Evolutionary conservation across 2,113 vertebrate genomes (phyloP).

Genomic region (Elgaria multicarinata): DNA sequence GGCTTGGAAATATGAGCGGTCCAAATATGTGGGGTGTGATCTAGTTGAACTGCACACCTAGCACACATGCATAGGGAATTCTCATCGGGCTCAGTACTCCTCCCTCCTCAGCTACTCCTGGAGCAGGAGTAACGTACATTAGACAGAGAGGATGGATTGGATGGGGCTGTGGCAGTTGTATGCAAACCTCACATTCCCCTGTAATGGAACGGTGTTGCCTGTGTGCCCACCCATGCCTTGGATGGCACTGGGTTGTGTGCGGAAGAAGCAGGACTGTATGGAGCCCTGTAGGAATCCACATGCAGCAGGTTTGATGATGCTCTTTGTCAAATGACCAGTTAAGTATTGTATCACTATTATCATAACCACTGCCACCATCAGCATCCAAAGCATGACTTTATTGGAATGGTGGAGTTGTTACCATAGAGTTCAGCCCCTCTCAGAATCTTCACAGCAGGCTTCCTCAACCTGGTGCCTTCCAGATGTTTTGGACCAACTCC

Average conservation of each 20-base stretch:
- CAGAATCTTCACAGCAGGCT: background rate
- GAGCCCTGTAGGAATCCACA: background rate
- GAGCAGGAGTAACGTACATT: background rate
- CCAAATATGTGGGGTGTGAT: conserved; percentile 7
- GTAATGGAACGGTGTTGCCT: too few species aligned
- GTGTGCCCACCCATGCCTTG: background rate
- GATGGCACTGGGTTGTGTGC: background rate
- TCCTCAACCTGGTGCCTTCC: too few species aligned
- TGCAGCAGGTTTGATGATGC: background rate
- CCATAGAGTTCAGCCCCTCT: background rate
- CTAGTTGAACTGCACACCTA: too few species aligned
- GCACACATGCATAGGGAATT: background rate
- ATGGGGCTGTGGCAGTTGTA: background rate
- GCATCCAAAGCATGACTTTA: background rate
- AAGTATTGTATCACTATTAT: background rate
- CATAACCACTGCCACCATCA: background rate
- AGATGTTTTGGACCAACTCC: too few species aligned
- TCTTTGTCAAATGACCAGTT: too few species aligned
- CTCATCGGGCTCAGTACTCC: background rate
- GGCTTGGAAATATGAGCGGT: background rate
- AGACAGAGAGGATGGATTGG: background rate
- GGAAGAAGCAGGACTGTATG: background rate
- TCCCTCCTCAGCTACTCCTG: background rate
- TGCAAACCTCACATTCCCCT: background rate
- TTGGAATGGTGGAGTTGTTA: too few species aligned